Percentiles rank a stretch among this genome's conserved stretches.
Evolutionary conservation across 2,113 vertebrate species (phyloP).

Genomic region (Atherinomorus stipes): DNA sequence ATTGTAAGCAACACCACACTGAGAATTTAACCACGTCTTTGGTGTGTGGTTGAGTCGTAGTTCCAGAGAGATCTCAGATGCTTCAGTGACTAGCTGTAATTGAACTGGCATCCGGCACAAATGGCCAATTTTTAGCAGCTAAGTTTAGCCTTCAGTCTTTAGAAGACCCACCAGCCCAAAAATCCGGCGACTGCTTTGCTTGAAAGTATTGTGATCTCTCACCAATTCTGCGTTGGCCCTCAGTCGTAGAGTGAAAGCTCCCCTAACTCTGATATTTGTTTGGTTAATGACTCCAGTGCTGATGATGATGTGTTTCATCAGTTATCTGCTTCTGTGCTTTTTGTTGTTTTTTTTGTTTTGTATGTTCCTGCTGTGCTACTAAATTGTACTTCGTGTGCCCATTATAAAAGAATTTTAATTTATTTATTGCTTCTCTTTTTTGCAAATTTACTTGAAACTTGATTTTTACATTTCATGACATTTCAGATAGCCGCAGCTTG

Average conservation of each 20-base stretch:
- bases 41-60: conserved; percentile 39
- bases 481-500: conserved; percentile 33
- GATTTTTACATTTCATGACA: conserved; percentile 20
- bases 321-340: neutral
- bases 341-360: neutral
- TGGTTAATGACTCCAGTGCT: conserved; percentile 16
- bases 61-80: conserved; percentile 53
- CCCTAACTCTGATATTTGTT: conserved; percentile 32
- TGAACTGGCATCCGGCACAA: conserved; percentile 72
- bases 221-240: conserved; percentile 45
- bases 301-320: conserved; percentile 9
- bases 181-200: conserved; percentile 34
- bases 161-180: conserved; percentile 56
- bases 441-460: no score
- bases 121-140: conserved; percentile 73
- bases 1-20: no score
- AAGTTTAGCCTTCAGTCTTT: conserved; percentile 67
- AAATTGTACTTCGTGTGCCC: neutral
- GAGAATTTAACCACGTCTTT: conserved; percentile 34
- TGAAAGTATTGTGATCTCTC: conserved; percentile 32
- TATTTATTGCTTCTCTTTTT: no score
- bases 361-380: neutral
- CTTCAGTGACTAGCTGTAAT: conserved; percentile 72
- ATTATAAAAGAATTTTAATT: conserved; percentile 4
- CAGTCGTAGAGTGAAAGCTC: conserved; percentile 35